These are phyloP conservation scores for Orthosia cruda DNA, from an alignment of 2,888 invertebrate species.

Conservation along the genomic window DNA sequence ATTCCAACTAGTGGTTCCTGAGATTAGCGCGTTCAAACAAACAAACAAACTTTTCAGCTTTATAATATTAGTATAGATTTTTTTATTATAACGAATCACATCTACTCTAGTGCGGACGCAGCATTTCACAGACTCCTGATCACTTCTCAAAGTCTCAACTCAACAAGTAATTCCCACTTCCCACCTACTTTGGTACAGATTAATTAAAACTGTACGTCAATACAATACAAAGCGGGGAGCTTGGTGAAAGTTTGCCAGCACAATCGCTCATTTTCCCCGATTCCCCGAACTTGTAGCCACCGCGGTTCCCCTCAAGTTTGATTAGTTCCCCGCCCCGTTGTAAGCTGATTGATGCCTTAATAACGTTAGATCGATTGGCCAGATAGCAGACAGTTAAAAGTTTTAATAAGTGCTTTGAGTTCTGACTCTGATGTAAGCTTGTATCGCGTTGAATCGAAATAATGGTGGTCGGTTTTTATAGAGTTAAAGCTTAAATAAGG, in stretches of 20 bases:
- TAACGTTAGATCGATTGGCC: slow-evolving; percentile 61
- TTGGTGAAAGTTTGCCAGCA: slow-evolving; percentile 46
- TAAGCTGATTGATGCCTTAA: slow-evolving; percentile 62
- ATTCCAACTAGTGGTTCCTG: too few species aligned
- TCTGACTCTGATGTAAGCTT: slow-evolving; percentile 9
- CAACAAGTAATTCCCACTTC: not conserved
- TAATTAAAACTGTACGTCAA: slow-evolving; percentile 51
- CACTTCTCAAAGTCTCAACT: not conserved
- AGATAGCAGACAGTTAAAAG: slow-evolving; percentile 50
- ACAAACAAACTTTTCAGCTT: too few species aligned
- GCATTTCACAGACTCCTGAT: not conserved
- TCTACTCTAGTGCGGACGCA: not conserved
- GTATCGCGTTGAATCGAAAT: slow-evolving; percentile 10
- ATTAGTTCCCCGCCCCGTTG: slow-evolving; percentile 58
- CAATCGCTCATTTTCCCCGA: slow-evolving; percentile 51
- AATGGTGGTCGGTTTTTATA: not conserved
- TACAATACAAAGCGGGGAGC: slow-evolving; percentile 43
- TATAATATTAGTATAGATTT: too few species aligned
- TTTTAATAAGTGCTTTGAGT: slow-evolving; percentile 42
- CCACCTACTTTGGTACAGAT: slow-evolving; percentile 1
- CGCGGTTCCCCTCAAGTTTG: slow-evolving; percentile 40
- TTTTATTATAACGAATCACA: too few species aligned
- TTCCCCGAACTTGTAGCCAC: slow-evolving; percentile 34
- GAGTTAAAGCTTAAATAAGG: not conserved
- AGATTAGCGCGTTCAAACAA: too few species aligned